Conservation (phyloP, 2,888 invertebrate genomes). For the Euzetes globulus region DNA sequence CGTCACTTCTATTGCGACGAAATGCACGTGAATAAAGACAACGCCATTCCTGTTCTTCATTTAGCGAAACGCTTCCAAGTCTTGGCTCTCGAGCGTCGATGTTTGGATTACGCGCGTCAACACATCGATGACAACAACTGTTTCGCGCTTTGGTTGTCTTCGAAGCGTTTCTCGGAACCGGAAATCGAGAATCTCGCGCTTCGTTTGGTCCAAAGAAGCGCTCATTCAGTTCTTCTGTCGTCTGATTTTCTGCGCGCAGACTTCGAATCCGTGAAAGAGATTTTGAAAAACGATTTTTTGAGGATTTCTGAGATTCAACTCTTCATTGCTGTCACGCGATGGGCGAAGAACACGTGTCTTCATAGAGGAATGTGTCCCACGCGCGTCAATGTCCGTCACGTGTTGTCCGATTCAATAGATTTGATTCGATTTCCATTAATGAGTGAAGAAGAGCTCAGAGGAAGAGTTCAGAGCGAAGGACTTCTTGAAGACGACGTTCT, state of each 20-base stretch:
- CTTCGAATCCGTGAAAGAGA: not conserved
- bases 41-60: not conserved
- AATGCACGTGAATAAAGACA: not conserved
- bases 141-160: constrained; percentile 7
- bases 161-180: not conserved
- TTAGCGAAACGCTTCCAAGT: not conserved
- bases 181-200: constrained; percentile 15
- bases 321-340: constrained; percentile 25
- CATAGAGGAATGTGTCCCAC: constrained; percentile 15
- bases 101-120: not conserved
- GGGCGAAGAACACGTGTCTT: constrained; percentile 30
- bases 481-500: constrained; percentile 27
- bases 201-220: not conserved
- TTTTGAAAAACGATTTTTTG: constrained; percentile 19
- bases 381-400: constrained; percentile 7
- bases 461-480: constrained; percentile 27
- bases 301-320: constrained; percentile 9
- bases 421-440: constrained; percentile 32
- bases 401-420: not conserved
- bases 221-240: not conserved
- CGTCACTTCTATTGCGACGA: not conserved
- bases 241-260: constrained; percentile 22
- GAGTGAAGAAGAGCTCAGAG: constrained; percentile 28
- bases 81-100: constrained; percentile 6
- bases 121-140: not conserved